Conservation (phyloP, 2,113 vertebrate genomes). For the Polypterus senegalus region DNA sequence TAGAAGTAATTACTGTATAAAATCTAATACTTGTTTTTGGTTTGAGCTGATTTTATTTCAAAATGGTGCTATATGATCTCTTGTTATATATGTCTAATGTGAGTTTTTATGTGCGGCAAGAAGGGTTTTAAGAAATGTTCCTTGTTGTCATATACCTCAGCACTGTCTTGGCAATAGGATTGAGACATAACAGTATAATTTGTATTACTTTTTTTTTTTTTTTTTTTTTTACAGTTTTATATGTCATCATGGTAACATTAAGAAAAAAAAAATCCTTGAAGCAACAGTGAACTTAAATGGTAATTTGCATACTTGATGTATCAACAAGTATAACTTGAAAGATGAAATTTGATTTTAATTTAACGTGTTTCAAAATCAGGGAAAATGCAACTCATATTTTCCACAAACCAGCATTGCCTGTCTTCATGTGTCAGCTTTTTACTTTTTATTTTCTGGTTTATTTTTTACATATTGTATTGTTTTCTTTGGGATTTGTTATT, state of each 20-base stretch:
- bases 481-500: too few relatives aligned
- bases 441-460: constrained; percentile 48
- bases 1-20: constrained; percentile 90
- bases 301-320: constrained; percentile 63
- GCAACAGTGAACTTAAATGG: constrained; percentile 25
- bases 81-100: constrained; percentile 78
- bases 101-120: constrained; percentile 60
- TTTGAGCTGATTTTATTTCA: constrained; percentile 76
- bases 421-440: constrained; percentile 53
- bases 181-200: constrained; percentile 50
- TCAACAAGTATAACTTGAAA: constrained; percentile 84
- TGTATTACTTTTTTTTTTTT: too few relatives aligned
- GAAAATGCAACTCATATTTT: constrained; percentile 77
- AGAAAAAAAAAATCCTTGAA: constrained; percentile 34
- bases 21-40: constrained; percentile 59
- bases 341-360: constrained; percentile 63
- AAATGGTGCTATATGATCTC: constrained; percentile 84
- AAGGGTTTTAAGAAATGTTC: constrained; percentile 75
- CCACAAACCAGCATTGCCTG: constrained; percentile 60
- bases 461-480: constrained; percentile 36
- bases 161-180: constrained; percentile 92
- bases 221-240: constrained; percentile 42
- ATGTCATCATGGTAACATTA: constrained; percentile 50
- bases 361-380: constrained; percentile 67
- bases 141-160: constrained; percentile 97